A percentile compares a stretch with the other conserved stretches of the same genome.
Evolutionary conservation across 2,888 invertebrate genomes (phyloP).

Genomic region (Cheilosia impressa): DNA sequence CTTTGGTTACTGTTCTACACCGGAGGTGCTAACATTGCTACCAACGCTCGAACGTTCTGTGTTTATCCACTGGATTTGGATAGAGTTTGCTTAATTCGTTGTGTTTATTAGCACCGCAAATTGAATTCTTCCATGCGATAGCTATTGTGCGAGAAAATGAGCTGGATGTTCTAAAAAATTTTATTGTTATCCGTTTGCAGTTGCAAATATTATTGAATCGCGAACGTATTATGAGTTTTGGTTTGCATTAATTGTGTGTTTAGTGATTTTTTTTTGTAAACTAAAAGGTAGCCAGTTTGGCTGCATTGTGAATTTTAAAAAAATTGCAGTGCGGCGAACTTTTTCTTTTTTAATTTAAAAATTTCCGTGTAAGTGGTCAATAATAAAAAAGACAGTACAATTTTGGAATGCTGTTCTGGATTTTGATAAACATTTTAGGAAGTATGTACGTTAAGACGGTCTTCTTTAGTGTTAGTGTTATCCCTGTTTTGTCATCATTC

Average conservation of each 20-base stretch:
- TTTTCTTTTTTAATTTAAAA: background rate
- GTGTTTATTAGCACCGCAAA: slow-evolving; percentile 33
- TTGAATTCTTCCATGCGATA: slow-evolving; percentile 7
- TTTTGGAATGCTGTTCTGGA: slow-evolving; percentile 29
- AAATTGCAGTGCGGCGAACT: too few species aligned
- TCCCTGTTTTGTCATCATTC: too few species aligned
- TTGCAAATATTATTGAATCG: background rate
- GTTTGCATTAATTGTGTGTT: background rate
- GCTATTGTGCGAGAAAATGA: background rate
- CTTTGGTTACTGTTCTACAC: background rate
- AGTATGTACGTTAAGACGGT: background rate
- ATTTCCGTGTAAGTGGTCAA: slow-evolving; percentile 19
- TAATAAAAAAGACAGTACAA: background rate
- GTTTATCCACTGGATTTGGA: background rate
- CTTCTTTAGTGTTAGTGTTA: too few species aligned
- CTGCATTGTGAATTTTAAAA: background rate
- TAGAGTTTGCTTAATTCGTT: slow-evolving; percentile 33
- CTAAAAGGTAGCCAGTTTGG: too few species aligned
- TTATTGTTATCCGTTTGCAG: slow-evolving; percentile 13
- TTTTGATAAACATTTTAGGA: slow-evolving; percentile 24
- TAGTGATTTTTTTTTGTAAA: background rate
- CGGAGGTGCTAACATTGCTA: slow-evolving; percentile 33
- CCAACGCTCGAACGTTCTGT: slow-evolving; percentile 28
- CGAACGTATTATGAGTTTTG: slow-evolving; percentile 4
- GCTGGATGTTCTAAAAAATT: slow-evolving; percentile 2